A percentile compares a stretch with the other conserved stretches of the same genome.
Evolutionary conservation across 1,140 invertebrate genomes (phyloP).

Genomic region (Lasioglossum albipes): DNA sequence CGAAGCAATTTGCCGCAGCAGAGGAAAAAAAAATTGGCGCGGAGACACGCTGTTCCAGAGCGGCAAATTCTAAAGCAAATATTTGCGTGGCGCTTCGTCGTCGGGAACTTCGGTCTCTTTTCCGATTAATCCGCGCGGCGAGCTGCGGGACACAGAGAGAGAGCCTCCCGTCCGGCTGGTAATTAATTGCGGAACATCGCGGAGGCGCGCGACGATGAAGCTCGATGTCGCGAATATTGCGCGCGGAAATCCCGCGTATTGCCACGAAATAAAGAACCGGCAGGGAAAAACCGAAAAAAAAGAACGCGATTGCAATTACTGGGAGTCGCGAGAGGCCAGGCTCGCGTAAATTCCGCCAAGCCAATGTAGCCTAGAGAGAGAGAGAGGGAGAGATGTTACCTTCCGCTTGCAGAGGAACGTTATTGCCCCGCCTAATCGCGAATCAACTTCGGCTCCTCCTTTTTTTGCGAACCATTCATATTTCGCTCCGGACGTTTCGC

Average conservation of each 20-base stretch:
- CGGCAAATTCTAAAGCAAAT: slow-evolving; percentile 35
- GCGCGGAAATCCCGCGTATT: slow-evolving; percentile 2
- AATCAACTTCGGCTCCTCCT: slow-evolving; percentile 6
- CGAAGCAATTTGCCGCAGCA: too few relatives aligned
- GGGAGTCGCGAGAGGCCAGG: neutral
- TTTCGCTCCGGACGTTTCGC: slow-evolving; percentile 5
- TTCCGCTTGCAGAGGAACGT: neutral
- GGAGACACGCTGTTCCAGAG: too few relatives aligned
- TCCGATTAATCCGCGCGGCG: slow-evolving; percentile 19
- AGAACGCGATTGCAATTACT: slow-evolving; percentile 15
- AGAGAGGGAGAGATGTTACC: too few relatives aligned
- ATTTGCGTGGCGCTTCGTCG: slow-evolving; percentile 18
- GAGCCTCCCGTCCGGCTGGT: neutral
- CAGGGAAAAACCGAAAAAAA: neutral
- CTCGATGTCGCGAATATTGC: slow-evolving; percentile 37
- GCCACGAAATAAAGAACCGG: neutral
- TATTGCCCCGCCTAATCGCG: slow-evolving; percentile 26
- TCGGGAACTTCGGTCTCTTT: slow-evolving; percentile 5
- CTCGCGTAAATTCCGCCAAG: slow-evolving; percentile 7
- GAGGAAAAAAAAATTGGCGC: too few relatives aligned
- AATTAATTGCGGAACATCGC: slow-evolving; percentile 26
- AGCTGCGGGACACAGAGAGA: neutral
- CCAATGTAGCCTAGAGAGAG: too few relatives aligned
- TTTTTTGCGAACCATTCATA: neutral
- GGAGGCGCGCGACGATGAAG: slow-evolving; percentile 1